These are phyloP conservation scores for Coronaproctus castanopsis DNA, from an alignment of 2,888 invertebrate genomes.

Conservation along the genomic window DNA sequence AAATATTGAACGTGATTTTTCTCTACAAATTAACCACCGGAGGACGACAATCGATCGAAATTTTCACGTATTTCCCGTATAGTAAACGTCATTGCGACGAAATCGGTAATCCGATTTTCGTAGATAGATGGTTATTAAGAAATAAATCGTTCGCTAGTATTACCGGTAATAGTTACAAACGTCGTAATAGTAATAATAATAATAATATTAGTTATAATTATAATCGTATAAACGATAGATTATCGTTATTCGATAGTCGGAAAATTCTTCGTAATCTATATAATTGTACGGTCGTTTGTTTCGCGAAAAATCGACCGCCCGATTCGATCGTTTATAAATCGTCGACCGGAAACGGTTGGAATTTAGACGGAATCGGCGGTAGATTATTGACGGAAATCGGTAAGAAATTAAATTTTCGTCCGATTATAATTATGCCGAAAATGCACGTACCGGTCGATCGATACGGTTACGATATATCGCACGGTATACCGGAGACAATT, in stretches of 20 bases:
- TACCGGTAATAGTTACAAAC: too few species aligned
- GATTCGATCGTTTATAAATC: constrained; percentile 2
- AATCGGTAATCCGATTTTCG: not conserved
- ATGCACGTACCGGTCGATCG: constrained; percentile 10
- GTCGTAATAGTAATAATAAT: too few species aligned
- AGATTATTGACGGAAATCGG: constrained; percentile 5
- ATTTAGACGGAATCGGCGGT: constrained; percentile 9
- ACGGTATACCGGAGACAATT: constrained; percentile 11
- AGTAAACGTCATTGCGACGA: not conserved
- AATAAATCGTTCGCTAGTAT: not conserved
- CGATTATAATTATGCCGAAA: constrained; percentile 7
- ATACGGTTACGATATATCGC: constrained; percentile 15
- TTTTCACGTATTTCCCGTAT: constrained; percentile 5
- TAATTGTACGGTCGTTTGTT: constrained; percentile 5
- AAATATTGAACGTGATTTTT: constrained; percentile 4
- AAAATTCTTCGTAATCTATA: constrained; percentile 2
- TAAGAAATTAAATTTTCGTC: constrained; percentile 7
- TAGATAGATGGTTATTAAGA: not conserved
- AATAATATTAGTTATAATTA: too few species aligned
- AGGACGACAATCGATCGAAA: not conserved
- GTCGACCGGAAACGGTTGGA: constrained; percentile 4
- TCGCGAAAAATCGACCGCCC: constrained; percentile 13
- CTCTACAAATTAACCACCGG: not conserved
- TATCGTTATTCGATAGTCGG: not conserved
- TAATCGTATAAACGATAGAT: not conserved